Conservation (phyloP, 2,888 invertebrate genomes). For the Pandemis cinnamomeana region DNA sequence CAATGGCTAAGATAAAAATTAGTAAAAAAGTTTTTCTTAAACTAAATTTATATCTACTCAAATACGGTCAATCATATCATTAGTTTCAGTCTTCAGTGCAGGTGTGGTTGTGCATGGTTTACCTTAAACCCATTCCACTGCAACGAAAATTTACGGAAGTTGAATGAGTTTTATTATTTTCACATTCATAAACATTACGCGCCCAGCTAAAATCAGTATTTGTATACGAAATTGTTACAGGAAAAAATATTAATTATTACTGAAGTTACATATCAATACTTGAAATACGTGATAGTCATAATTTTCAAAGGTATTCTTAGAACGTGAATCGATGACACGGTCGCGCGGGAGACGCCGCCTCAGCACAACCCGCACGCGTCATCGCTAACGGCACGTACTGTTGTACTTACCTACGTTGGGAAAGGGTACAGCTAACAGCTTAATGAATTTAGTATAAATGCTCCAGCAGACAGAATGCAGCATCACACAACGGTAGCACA, state of each 20-base stretch:
- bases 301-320: slow-evolving; percentile 29
- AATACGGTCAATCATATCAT: too few species aligned
- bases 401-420: slow-evolving; percentile 45
- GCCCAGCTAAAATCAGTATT: neutral
- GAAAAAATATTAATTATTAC: slow-evolving; percentile 15
- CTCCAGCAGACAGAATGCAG: slow-evolving; percentile 47
- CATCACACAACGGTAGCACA: slow-evolving; percentile 65
- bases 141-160: too few species aligned
- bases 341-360: slow-evolving; percentile 55
- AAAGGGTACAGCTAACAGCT: slow-evolving; percentile 45
- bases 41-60: too few species aligned
- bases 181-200: neutral
- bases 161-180: too few species aligned
- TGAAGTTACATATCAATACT: neutral
- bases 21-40: too few species aligned
- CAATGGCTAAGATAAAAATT: too few species aligned
- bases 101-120: too few species aligned
- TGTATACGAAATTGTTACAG: neutral
- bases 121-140: too few species aligned
- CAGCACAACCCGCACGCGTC: slow-evolving; percentile 55
- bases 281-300: slow-evolving; percentile 33
- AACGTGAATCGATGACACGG: slow-evolving; percentile 36
- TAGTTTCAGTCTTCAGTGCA: too few species aligned
- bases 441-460: slow-evolving; percentile 69
- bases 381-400: slow-evolving; percentile 65